phyloP scores from a whole-genome alignment of 2,113 vertebrate species.

The Thermophis baileyi region DNA sequence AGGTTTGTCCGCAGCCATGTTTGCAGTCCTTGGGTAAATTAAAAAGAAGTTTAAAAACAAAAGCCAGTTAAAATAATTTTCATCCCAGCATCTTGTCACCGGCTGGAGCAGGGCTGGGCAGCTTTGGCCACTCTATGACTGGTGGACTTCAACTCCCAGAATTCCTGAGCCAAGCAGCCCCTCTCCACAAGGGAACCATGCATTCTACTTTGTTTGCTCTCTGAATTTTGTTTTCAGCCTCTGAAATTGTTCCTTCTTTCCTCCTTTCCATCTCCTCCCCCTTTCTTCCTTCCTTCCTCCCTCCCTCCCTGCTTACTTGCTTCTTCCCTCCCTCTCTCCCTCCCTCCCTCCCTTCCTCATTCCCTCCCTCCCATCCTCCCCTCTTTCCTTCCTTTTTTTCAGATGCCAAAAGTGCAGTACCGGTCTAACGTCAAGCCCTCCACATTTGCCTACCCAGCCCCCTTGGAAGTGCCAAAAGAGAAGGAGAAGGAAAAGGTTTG shows the following conservation, averaged over 20 bases:
- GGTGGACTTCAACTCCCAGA: no score
- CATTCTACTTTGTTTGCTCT: conserved; percentile 10
- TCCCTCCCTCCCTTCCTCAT: background rate
- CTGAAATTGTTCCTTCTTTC: background rate
- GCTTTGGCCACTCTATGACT: fast-evolving
- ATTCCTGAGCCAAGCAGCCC: background rate
- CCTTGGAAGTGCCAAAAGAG: conserved; percentile 97
- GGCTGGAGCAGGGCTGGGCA: background rate
- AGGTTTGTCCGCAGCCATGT: no score
- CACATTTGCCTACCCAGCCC: conserved; percentile 95
- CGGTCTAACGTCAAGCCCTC: conserved; percentile 98
- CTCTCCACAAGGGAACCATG: conserved; percentile 47
- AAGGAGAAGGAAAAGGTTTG: conserved; percentile 98
- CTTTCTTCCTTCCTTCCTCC: background rate
- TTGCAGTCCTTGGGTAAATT: background rate
- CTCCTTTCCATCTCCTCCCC: no score
- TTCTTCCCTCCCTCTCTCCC: fast-evolving
- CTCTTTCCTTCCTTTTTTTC: conserved; percentile 22
- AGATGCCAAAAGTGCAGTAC: conserved; percentile 99
- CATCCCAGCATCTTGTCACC: background rate
- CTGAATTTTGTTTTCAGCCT: conserved; percentile 16
- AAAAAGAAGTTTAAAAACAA: background rate
- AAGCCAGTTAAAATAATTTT: no score
- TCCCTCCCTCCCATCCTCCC: background rate
- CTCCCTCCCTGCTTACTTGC: fast-evolving